Evolutionary conservation across 1,140 invertebrate species (phyloP).

Genomic region (Heliothis subflexa): DNA sequence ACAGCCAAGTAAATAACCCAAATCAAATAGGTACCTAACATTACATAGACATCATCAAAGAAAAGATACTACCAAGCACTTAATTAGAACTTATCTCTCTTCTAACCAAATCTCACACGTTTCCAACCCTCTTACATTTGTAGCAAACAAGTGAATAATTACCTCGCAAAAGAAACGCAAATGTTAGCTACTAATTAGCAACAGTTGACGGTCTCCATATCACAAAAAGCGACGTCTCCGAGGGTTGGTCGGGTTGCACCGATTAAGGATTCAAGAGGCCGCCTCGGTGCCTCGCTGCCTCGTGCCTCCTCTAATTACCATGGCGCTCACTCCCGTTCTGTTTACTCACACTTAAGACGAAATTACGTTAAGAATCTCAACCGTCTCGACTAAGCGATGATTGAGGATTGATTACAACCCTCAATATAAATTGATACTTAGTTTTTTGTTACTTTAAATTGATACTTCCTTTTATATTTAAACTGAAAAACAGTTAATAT

Average conservation of each 20-base stretch:
- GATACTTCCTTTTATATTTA: no score
- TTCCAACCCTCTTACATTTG: neutral
- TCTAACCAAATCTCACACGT: neutral
- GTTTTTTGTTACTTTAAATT: no score
- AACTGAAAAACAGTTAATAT: no score
- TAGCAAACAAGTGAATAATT: constrained; percentile 12
- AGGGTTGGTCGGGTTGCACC: constrained; percentile 34
- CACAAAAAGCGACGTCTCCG: constrained; percentile 42
- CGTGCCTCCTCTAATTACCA: constrained; percentile 38
- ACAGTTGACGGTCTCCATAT: constrained; percentile 27
- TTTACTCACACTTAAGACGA: constrained; percentile 34
- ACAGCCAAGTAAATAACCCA: no score
- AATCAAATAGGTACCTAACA: no score
- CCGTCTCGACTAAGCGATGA: constrained; percentile 5
- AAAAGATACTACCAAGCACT: no score
- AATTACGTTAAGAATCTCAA: constrained; percentile 16
- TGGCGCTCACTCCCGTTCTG: neutral
- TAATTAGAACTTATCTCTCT: no score
- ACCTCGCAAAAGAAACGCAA: constrained; percentile 5
- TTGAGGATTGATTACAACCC: neutral
- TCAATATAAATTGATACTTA: neutral
- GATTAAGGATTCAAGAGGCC: constrained; percentile 43
- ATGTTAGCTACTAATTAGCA: constrained; percentile 41
- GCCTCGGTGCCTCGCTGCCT: neutral
- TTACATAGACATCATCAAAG: no score